These are phyloP conservation scores for Hyalella azteca DNA, from an alignment of 2,888 invertebrate species.

Conservation along the genomic window DNA sequence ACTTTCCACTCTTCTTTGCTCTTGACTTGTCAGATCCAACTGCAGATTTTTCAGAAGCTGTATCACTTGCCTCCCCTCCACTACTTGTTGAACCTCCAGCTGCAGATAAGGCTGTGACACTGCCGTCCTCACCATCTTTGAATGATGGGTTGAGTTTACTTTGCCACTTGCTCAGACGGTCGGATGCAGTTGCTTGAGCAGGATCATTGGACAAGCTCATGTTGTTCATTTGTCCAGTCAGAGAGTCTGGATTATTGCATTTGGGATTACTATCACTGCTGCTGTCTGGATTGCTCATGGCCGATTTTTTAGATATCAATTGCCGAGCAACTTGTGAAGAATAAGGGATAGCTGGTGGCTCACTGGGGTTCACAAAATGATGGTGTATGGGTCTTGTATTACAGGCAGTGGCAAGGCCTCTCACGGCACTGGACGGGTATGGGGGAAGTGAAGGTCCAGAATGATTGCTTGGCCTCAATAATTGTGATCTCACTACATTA, in stretches of 20 bases:
- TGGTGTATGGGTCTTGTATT: background rate
- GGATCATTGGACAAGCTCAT: background rate
- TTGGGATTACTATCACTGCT: background rate
- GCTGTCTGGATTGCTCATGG: constrained; percentile 7
- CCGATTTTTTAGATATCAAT: constrained; percentile 35
- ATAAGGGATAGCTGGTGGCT: constrained; percentile 10
- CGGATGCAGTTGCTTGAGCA: background rate
- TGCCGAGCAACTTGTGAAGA: constrained; percentile 33
- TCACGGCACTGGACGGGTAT: constrained; percentile 50
- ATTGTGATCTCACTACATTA: constrained; percentile 47
- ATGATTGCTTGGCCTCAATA: constrained; percentile 41
- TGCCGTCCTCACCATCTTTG: constrained; percentile 15
- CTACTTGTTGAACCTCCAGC: constrained; percentile 17
- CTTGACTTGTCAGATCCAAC: constrained; percentile 5
- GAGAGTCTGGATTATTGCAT: background rate
- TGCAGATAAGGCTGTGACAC: background rate
- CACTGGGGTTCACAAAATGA: background rate
- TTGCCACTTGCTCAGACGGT: constrained; percentile 26
- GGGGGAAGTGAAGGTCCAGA: constrained; percentile 48
- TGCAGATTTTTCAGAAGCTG: constrained; percentile 14
- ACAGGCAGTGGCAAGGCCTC: constrained; percentile 15
- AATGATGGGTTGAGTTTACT: constrained; percentile 30
- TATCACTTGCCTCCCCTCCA: constrained; percentile 30
- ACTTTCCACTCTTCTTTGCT: constrained; percentile 46
- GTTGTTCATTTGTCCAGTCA: background rate